Conservation (phyloP, 2,113 vertebrate species). For the Ptychochromis oligacanthus region DNA sequence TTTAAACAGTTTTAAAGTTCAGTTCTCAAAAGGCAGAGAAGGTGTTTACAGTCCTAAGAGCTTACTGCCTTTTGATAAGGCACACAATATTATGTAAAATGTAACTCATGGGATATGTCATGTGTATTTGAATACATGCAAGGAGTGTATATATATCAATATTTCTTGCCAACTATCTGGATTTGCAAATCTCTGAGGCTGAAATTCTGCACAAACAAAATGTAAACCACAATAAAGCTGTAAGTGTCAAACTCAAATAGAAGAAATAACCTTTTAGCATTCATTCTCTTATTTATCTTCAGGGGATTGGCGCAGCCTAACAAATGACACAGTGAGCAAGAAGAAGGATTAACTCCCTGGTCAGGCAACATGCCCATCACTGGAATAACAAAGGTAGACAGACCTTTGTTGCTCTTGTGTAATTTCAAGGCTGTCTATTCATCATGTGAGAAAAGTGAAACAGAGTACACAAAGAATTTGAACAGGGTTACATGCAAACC, state of each 20-base stretch:
- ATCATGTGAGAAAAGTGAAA: background rate
- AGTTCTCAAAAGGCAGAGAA: too few relatives aligned
- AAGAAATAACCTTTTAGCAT: background rate
- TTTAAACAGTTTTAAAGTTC: too few relatives aligned
- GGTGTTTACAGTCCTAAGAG: too few relatives aligned
- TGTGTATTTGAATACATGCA: too few relatives aligned
- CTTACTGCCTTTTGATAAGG: too few relatives aligned
- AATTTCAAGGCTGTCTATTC: slow-evolving; percentile 26
- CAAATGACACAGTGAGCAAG: background rate
- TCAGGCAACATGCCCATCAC: background rate
- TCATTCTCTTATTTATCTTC: background rate
- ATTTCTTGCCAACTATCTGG: too few relatives aligned
- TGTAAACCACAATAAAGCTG: too few relatives aligned
- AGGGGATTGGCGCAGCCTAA: background rate
- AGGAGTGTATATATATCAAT: too few relatives aligned
- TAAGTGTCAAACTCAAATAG: background rate
- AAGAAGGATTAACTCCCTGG: slow-evolving; percentile 3
- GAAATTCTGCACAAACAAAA: too few relatives aligned
- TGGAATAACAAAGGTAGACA: background rate
- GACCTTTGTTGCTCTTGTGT: slow-evolving; percentile 9
- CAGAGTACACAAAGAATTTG: background rate
- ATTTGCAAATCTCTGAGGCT: too few relatives aligned
- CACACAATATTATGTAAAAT: too few relatives aligned
- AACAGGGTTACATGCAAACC: slow-evolving; percentile 2
- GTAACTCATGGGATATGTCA: too few relatives aligned